Percentiles rank a stretch among this genome's conserved stretches.
Evolutionary conservation across 2,888 invertebrate genomes (phyloP).

Genomic region (Hemithea aestivaria): DNA sequence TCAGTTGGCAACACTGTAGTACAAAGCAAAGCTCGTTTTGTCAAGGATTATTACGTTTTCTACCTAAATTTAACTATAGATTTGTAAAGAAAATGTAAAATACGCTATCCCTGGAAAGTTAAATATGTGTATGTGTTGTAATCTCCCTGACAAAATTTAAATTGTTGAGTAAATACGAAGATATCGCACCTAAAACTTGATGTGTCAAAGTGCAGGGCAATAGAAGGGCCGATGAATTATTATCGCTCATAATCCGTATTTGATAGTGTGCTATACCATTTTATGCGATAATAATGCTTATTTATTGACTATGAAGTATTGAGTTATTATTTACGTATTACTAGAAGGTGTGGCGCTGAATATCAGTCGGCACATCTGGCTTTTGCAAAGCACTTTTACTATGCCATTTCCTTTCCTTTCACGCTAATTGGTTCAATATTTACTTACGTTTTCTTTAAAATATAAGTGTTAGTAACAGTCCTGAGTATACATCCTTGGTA

Average conservation of each 20-base stretch:
- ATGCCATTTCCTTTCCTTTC: conserved; percentile 44
- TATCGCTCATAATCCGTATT: conserved; percentile 47
- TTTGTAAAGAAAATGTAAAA: conserved; percentile 49
- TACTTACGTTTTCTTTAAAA: conserved; percentile 17
- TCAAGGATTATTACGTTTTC: conserved; percentile 67
- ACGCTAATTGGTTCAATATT: conserved; percentile 43
- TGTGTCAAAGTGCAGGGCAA: conserved; percentile 65
- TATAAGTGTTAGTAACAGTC: conserved; percentile 4
- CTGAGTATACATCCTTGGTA: too few species aligned
- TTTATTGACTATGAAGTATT: conserved; percentile 2
- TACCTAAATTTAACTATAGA: conserved; percentile 31
- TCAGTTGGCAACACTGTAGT: conserved; percentile 48
- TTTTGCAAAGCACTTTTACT: conserved; percentile 24
- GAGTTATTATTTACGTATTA: conserved; percentile 2
- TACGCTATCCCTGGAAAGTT: conserved; percentile 30
- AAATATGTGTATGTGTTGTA: conserved; percentile 35
- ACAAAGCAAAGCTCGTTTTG: conserved; percentile 75
- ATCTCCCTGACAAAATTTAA: conserved; percentile 10
- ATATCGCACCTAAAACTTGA: conserved; percentile 44
- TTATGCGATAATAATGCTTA: conserved; percentile 5
- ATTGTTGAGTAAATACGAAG: conserved; percentile 14
- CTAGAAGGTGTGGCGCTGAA: conserved; percentile 42
- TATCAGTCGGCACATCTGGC: conserved; percentile 58
- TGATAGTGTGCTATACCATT: conserved; percentile 34
- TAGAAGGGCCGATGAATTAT: conserved; percentile 54